Percentiles rank a stretch among this genome's conserved stretches.
These are phyloP conservation scores for Megastigmus dorsalis DNA, from an alignment of 2,888 invertebrate genomes.

Conservation along the genomic window DNA sequence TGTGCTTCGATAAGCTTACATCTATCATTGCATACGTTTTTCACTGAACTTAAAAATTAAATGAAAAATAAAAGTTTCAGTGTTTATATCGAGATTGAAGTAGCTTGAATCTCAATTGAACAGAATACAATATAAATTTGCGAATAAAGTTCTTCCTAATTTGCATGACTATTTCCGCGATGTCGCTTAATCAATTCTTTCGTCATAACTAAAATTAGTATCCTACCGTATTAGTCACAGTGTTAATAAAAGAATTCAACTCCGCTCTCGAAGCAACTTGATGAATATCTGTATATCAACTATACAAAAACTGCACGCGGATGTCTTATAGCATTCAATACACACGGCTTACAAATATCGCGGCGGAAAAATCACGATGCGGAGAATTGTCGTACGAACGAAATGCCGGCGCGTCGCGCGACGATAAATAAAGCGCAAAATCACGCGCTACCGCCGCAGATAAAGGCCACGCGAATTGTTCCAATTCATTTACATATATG, in stretches of 20 bases:
- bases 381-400: no score
- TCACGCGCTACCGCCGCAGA: neutral
- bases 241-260: neutral
- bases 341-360: neutral
- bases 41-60: no score
- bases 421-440: conserved; percentile 10
- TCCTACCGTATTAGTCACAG: conserved; percentile 3
- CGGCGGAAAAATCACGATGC: neutral
- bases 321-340: no score
- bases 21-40: no score
- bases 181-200: neutral
- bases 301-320: no score
- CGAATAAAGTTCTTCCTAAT: conserved; percentile 1
- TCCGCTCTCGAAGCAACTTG: no score
- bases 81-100: no score
- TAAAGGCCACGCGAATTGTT: conserved; percentile 37
- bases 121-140: no score
- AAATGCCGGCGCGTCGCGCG: neutral
- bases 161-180: conserved; percentile 8
- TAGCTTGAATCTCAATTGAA: no score
- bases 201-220: conserved; percentile 30
- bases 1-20: no score
- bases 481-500: conserved; percentile 51
- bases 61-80: no score
- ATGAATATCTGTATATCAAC: no score